Evolutionary conservation across 2,113 vertebrate species (phyloP).

Genomic region (Malaclemys terrapin): DNA sequence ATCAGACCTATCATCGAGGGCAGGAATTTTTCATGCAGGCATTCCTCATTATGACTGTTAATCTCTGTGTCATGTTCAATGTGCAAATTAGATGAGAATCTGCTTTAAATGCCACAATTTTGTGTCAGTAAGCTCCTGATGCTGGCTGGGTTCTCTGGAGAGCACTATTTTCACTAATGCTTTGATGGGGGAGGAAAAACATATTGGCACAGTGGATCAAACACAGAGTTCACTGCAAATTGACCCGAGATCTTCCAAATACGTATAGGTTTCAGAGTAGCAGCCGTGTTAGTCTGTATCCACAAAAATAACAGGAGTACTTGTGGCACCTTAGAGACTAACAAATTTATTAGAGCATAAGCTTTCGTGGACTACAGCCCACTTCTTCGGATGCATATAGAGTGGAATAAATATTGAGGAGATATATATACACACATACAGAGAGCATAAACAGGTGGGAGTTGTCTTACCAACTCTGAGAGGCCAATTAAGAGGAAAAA

Average conservation of each 20-base stretch:
- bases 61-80: conserved; percentile 26
- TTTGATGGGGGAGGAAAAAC: background rate
- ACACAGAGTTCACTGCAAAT: background rate
- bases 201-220: background rate
- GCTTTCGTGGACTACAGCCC: no score
- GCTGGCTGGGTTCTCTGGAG: conserved; percentile 25
- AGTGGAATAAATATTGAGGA: no score
- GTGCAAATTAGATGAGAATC: background rate
- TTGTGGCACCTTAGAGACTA: no score
- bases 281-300: no score
- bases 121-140: conserved; percentile 23
- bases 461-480: no score
- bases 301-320: no score
- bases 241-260: conserved; percentile 20
- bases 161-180: background rate
- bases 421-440: no score
- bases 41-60: background rate
- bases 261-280: background rate
- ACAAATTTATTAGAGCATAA: no score
- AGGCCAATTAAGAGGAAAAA: no score
- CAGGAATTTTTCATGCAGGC: conserved; percentile 21
- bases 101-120: conserved; percentile 18
- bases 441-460: no score
- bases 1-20: background rate
- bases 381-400: no score